Conservation (phyloP, 2,113 vertebrate species). For the Osmerus mordax region DNA sequence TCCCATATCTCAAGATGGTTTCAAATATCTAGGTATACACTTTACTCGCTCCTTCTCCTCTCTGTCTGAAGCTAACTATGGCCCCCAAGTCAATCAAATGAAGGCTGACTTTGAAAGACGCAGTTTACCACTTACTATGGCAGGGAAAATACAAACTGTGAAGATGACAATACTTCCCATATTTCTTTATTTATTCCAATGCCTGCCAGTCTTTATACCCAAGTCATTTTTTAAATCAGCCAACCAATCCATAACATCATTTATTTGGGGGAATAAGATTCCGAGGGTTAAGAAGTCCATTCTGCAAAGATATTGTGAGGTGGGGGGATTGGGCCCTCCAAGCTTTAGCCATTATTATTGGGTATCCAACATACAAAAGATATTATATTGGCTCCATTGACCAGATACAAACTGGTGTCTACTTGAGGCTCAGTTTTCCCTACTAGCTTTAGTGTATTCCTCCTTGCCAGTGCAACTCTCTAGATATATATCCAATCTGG, state of each 20-base stretch:
- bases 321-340: not conserved
- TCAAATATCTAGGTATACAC: conserved; percentile 20
- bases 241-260: not conserved
- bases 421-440: not conserved
- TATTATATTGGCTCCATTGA: not conserved
- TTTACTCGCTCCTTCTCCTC: not conserved
- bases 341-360: not conserved
- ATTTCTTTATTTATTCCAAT: not conserved
- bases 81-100: not conserved
- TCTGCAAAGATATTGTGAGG: not conserved
- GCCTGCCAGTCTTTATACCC: not conserved
- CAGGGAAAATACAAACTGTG: not conserved
- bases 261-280: not conserved
- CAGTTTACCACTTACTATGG: not conserved
- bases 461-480: not conserved
- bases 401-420: not conserved
- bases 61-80: not conserved
- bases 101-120: not conserved
- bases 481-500: not conserved
- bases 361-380: not conserved
- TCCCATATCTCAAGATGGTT: conserved; percentile 12
- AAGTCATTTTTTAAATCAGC: not conserved
- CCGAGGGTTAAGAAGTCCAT: not conserved
- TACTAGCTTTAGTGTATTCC: not conserved
- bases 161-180: not conserved